Base-by-base conservation (phyloP, 2,888 invertebrate genomes). In the Lasiommata megera region DNA sequence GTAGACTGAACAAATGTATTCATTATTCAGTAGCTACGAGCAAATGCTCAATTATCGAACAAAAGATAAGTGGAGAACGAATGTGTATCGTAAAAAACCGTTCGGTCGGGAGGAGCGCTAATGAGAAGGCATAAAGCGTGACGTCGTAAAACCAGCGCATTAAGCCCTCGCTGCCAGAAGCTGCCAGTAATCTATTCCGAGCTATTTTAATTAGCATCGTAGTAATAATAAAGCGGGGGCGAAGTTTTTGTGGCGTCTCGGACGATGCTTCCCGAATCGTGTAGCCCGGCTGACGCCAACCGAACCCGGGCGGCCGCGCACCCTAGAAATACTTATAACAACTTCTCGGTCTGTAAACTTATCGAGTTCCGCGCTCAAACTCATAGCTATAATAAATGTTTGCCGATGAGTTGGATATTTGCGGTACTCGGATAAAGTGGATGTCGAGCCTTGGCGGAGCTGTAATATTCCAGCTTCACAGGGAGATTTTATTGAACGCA, bases 141-240 rank as follows among this genome's bases (percentile, higher is more conserved):
- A 84, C 85, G 85, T 84, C 88, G 82, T 88, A 88, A 88, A 88
- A 83, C 78, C 80, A 81, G 80, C 77, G 82, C 87, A 88, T 88
- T 88, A 88, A 86, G 82, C 82, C 75, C 77, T 71, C 79, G 74
- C 78, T 76, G 84, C 84, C 85, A 86, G 85, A 83, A 88, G 84
- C 82, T 84, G 83, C 76, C 81, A 79, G 82, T 87, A 83, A 88
- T 88, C 88, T 89, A 88, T 87, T 85, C 84, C 79, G 76, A 84
- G 84, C 83, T 87, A 86, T 89, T 88, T 88, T 88, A 88, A 88
- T 88, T 89, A 87, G 85, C 86, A 82, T 83, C 79, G 79, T 80
- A 84, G 82, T 81, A 82, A 86, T 84, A 86, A 86, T 82, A 84
- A 81, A 82, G 80, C 76, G 79, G 68, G 80, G 82, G 80, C 73